Evolutionary conservation across 2,797 vertebrate species (phyloP), one percentile per base, ranked within the genome.

Genomic region (Streptopelia turtur): DNA sequence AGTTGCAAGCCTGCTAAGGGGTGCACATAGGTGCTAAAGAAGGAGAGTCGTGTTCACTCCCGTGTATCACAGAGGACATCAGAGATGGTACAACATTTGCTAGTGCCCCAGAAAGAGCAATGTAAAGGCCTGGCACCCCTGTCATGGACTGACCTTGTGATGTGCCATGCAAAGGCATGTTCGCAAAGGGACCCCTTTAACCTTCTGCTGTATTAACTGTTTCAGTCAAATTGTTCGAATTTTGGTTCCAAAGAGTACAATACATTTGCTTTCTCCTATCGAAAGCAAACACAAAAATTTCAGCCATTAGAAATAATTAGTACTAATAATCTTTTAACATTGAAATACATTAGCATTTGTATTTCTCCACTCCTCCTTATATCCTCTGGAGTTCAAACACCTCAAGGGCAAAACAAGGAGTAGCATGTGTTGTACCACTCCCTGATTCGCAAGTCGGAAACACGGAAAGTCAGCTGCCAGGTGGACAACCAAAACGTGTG

Each of bases 401-500:
- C 30, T 65, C 57, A 63, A 64, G 35, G 87, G 33, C 61, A 86
- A 83, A 95, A 66, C 65, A 64, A 49, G 25, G 69, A 82, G 64
- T 61, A 92, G 22, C 43, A 21, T 10, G 59, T 72, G 43, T 63
- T 66, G 53, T 49, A 86, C 50, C 18, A 55, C 61, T 87, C 65
- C 52, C 65, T 35, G 22, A 37, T 71, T 31, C 27, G 56, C 63
- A 50, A 41, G 17, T 24, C 22, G 31, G 53, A 83, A 88, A 83
- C 27, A 65, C 2, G 35, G 56, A 57, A 83, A 66, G 37, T 0
- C 1, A 71, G 72, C 30, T 43, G 27, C 61, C 66, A 55, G 28
- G 50, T 0, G 0, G 66, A 68, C 49, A 69, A 75, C 15, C 0
- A 4, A 91, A 83, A 35, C 0, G 1, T 13, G 23, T 56, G 35